Evolutionary conservation across 2,113 vertebrate species (phyloP).

Genomic region (Heterotilapia buettikoferi): DNA sequence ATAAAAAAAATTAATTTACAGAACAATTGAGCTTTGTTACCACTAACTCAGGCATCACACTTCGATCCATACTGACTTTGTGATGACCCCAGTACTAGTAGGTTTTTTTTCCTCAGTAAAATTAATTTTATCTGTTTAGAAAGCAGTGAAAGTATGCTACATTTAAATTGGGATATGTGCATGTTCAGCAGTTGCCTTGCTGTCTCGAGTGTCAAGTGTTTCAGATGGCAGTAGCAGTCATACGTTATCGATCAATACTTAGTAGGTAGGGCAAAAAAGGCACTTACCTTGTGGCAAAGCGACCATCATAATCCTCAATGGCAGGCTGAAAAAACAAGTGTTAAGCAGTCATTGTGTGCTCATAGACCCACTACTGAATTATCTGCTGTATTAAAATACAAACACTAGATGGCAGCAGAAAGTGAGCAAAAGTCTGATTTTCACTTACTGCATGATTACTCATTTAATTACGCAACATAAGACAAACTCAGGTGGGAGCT

Average conservation of each 20-base stretch:
- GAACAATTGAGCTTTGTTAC: not conserved
- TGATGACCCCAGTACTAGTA: not conserved
- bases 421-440: not conserved
- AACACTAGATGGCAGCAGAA: conserved; percentile 61
- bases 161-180: not conserved
- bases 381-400: not conserved
- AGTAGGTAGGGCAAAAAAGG: not conserved
- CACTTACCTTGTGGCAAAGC: conserved; percentile 92
- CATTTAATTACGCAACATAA: conserved; percentile 31
- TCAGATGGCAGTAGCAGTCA: conserved; percentile 2
- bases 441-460: conserved; percentile 32
- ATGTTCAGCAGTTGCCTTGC: not conserved
- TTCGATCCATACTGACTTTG: not conserved
- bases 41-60: not conserved
- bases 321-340: conserved; percentile 68
- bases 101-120: no score
- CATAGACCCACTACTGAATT: not conserved
- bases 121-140: not conserved
- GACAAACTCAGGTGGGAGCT: not conserved
- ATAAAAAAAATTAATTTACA: not conserved
- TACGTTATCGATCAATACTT: not conserved
- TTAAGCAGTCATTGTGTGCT: not conserved
- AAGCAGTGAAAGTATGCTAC: not conserved
- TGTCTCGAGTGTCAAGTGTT: not conserved
- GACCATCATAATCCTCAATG: conserved; percentile 88